phyloP scores from a whole-genome alignment of 2,888 invertebrate species.

The Harmothoe impar region DNA sequence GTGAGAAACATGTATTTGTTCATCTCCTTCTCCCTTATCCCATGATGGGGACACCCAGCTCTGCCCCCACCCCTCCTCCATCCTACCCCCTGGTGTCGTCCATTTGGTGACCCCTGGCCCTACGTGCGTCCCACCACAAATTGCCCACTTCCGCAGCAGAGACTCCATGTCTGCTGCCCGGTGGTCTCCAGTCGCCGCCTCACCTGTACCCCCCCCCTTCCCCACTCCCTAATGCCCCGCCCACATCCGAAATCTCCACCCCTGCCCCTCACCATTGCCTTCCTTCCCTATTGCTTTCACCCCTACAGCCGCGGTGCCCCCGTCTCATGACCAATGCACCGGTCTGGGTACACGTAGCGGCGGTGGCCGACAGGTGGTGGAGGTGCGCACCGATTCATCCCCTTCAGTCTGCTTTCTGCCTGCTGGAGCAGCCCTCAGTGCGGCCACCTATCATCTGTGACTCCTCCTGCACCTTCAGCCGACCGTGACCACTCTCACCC shows the following conservation, averaged over 20 bases:
- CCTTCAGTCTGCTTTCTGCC: too few species aligned
- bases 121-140: constrained; percentile 25
- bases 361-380: constrained; percentile 35
- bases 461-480: background rate
- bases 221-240: background rate
- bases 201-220: background rate
- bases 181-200: constrained; percentile 7
- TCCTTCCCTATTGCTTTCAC: background rate
- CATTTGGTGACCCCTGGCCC: background rate
- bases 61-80: too few species aligned
- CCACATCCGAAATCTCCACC: background rate
- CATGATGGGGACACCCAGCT: too few species aligned
- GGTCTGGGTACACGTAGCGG: background rate
- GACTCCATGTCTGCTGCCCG: constrained; percentile 26
- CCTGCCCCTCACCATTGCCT: constrained; percentile 5
- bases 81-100: background rate
- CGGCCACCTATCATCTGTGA: constrained; percentile 8
- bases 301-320: background rate
- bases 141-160: constrained; percentile 44
- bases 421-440: background rate
- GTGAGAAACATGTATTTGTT: background rate
- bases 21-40: background rate
- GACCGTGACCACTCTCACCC: background rate
- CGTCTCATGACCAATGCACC: background rate
- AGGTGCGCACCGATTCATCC: background rate